Evolutionary conservation across 2,797 vertebrate genomes (phyloP).

Genomic region (Scyliorhinus canicula): DNA sequence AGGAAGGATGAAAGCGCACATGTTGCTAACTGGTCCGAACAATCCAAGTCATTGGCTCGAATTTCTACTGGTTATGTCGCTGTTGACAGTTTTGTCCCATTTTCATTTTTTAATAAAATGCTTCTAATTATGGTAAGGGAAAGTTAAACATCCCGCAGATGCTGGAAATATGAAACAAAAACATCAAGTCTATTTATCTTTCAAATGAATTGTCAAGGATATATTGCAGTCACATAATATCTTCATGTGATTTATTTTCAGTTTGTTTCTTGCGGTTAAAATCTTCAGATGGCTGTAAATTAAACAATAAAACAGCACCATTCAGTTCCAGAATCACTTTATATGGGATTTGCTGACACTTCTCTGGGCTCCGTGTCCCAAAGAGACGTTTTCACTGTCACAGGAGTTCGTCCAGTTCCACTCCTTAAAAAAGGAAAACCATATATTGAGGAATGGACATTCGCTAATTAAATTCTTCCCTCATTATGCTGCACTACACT

Average conservation of each 20-base stretch:
- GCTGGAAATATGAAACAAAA: slow-evolving; percentile 5
- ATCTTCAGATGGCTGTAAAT: not conserved
- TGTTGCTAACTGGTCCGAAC: not conserved
- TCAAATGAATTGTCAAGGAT: not conserved
- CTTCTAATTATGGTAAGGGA: not conserved
- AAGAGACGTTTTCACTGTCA: not conserved
- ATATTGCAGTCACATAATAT: not conserved
- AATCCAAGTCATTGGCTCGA: not conserved
- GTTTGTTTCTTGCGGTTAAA: not conserved
- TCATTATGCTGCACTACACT: not conserved
- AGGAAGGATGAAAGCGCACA: not conserved
- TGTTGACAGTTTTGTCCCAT: not conserved
- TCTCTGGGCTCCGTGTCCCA: not conserved
- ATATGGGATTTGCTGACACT: not conserved
- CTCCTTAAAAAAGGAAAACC: not conserved
- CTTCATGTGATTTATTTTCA: not conserved
- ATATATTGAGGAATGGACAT: not conserved
- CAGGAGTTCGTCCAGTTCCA: no score
- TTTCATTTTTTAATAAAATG: not conserved
- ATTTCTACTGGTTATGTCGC: not conserved
- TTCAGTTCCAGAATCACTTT: slow-evolving; percentile 5
- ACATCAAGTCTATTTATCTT: not conserved
- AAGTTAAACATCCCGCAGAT: not conserved
- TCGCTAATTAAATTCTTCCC: not conserved
- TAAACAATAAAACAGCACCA: not conserved